Base-by-base conservation (phyloP, 2,888 invertebrate genomes). In the Bombyx huttoni region DNA sequence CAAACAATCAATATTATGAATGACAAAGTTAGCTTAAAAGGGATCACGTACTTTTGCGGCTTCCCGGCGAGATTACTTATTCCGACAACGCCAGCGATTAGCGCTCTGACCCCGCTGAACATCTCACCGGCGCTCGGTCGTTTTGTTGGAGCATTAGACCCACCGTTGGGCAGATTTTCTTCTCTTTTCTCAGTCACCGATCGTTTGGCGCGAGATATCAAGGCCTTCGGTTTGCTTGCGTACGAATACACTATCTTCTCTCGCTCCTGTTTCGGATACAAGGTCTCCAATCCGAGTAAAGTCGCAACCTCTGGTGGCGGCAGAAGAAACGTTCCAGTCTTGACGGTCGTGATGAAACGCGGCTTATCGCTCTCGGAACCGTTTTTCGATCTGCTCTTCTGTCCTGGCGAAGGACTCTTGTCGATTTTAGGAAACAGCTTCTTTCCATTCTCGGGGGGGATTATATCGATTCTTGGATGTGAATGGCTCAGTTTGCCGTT, bases 281-380 rank as follows among this genome's bases (percentile, higher is more conserved):
- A 64, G 9, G 82, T 61, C 53, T 86, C 78, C 53, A 93, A 83
- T 0, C 92, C 92, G 14, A 93, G 82, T n/a, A 92, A 81, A 7
- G 81, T 77, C 8, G 94, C 93, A 48, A 92, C 79, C 67, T 92
- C 92, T n/a, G 92, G 92, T 0, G 94, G 94, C 7, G 96, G 95
- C 67, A 93, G 91, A 58, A 95, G 80, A 72, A 95, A 96, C 64
- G 92, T 91, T 3, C 96, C 96, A 51, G 91, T 91, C 63, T 92
- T 93, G 48, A 96, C 96, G 0, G 95, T 95, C 9, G 94, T 95
- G 58, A 95, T 92, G 70, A 96, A 96, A 9, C 94, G 91, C 54
- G 91, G 91, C 55, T 75, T 75, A 34, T 78, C 80, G 1, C 58
- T 67, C 9, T 78, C 78, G 13, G 48, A 48, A 33, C 24, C 33